Evolutionary conservation across 2,113 vertebrate species (phyloP), one percentile per base, ranked within the genome.

Genomic region (Trochalopteron elliotii): DNA sequence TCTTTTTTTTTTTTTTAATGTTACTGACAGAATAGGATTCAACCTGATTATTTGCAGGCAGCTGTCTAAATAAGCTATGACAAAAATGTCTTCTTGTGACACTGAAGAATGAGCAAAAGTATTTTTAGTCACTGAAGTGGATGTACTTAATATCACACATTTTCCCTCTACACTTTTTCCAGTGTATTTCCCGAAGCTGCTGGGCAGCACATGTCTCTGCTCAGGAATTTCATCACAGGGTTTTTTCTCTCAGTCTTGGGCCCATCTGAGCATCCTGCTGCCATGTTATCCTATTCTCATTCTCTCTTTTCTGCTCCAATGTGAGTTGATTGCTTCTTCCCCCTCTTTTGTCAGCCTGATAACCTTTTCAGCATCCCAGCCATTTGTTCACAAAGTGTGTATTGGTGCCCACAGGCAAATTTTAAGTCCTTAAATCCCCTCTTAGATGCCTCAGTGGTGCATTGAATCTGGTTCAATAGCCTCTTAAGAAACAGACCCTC

Each of bases 61-160:
- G 87, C 93, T 96, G 91, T 91, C 87, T 91, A 89, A 95, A 91
- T 89, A 87, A 94, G 52, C 83, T 87, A 87, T 93, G 70, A 69
- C 69, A 95, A 89, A 94, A 96, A 96, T 84, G 61, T 57, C 81
- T 95, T 82, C 74, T 84, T 60, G 65, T 87, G 83, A 75, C 83
- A 72, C 28, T 61, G 87, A 94, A 78, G 81, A 90, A 95, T 14
- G 69, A 89, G 25, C 57, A 84, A n/a, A 76, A 68, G 74, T 94
- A 95, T 95, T 96, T 97, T 93, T 84, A 90, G 79, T 45, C 57
- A 55, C 83, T 82, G 77, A 87, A 84, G 49, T 89, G 37, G 64
- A 79, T 25, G 23, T 71, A 85, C 57, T 93, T 75, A 71, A 42
- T 84, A 76, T 80, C 55, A 61, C 28, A 81, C 35, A 24, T 89